Evolutionary conservation across 2,888 invertebrate species (phyloP).

Genomic region (Acronicta alni): DNA sequence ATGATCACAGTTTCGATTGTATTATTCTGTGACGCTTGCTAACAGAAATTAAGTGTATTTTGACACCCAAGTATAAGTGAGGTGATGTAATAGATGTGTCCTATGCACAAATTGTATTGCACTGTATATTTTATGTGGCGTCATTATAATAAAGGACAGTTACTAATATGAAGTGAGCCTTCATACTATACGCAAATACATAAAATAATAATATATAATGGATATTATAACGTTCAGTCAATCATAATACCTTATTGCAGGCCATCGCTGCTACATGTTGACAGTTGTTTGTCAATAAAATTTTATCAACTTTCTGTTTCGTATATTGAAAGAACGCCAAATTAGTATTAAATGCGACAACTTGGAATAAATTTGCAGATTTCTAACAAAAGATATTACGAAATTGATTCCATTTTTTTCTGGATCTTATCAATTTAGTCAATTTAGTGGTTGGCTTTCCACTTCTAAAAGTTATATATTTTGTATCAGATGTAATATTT

Average conservation of each 20-base stretch:
- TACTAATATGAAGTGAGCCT: background rate
- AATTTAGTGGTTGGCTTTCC: background rate
- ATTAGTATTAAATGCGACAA: no score
- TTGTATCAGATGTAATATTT: no score
- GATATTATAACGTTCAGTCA: background rate
- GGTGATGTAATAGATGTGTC: background rate
- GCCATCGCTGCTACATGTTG: background rate
- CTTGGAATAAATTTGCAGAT: no score
- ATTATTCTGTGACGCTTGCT: conserved; percentile 1
- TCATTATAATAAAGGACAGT: background rate
- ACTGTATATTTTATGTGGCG: background rate
- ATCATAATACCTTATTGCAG: background rate
- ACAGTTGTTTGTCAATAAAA: no score
- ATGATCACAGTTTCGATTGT: background rate
- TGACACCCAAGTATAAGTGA: background rate
- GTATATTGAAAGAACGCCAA: background rate
- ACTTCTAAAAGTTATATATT: background rate
- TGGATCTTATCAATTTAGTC: no score
- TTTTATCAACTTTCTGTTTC: background rate
- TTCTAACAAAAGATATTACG: no score
- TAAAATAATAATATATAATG: no score
- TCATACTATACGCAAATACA: background rate
- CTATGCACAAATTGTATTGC: background rate
- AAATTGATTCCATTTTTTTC: no score
- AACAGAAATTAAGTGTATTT: background rate